Evolutionary conservation across 2,113 vertebrate species (phyloP).

Genomic region (Psettodes erumei): DNA sequence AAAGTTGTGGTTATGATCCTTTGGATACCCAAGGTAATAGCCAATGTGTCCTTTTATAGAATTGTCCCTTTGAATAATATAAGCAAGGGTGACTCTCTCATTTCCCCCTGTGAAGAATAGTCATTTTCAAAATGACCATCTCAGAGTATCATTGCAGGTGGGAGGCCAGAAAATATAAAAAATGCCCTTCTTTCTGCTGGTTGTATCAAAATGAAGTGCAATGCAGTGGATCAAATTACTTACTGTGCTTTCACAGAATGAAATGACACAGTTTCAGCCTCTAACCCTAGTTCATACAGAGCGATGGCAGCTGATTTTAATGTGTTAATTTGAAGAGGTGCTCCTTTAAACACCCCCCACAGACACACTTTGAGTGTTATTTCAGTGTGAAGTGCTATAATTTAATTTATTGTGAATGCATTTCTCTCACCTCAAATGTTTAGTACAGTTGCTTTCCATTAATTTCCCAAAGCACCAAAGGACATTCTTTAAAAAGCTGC

Average conservation of each 20-base stretch:
- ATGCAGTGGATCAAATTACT: not conserved
- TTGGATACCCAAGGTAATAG: not conserved
- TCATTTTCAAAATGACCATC: conserved; percentile 26
- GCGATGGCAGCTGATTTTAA: conserved; percentile 15
- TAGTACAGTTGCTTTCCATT: not conserved
- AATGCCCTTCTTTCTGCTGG: not conserved
- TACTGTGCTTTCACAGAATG: conserved; percentile 1
- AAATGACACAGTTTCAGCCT: not conserved
- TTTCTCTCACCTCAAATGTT: not conserved
- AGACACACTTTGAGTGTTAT: conserved; percentile 3
- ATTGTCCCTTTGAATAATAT: not conserved
- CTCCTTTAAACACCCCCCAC: not conserved
- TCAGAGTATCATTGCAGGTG: conserved; percentile 5
- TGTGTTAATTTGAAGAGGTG: conserved; percentile 22
- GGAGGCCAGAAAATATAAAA: conserved; percentile 22
- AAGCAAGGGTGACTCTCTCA: not conserved
- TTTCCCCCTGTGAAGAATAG: conserved; percentile 7
- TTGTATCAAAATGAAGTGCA: conserved; percentile 1
- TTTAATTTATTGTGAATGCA: not conserved
- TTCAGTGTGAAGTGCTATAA: conserved; percentile 20
- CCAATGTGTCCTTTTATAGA: conserved; percentile 1
- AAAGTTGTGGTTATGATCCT: conserved; percentile 17
- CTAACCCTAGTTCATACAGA: conserved; percentile 6
- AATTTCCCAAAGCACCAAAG: not conserved
- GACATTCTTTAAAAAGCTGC: not conserved